These are phyloP conservation scores for Huso huso DNA, from an alignment of 2,797 vertebrate species.

Conservation along the genomic window DNA sequence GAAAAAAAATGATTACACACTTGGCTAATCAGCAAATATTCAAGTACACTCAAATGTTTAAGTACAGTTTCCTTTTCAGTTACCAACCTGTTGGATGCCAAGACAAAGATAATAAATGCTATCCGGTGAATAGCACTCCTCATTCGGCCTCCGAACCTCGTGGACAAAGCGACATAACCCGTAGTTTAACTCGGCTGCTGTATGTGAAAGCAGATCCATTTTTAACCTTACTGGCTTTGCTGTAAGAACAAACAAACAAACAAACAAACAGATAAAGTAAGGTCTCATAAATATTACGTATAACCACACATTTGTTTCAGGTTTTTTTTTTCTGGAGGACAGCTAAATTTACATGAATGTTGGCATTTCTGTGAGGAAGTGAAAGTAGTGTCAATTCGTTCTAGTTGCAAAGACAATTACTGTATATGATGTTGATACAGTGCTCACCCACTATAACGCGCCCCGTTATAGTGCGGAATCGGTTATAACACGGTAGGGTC, in stretches of 20 bases:
- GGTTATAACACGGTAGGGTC: too few species aligned
- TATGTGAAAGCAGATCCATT: constrained; percentile 75
- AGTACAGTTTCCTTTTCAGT: constrained; percentile 4
- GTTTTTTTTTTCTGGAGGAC: too few species aligned
- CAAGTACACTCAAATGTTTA: background rate
- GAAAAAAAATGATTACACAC: background rate
- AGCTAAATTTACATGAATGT: too few species aligned
- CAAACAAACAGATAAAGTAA: too few species aligned
- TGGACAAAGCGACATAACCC: constrained; percentile 78
- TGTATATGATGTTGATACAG: too few species aligned
- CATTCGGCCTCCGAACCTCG: constrained; percentile 82
- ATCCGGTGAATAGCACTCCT: constrained; percentile 86
- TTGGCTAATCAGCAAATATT: constrained; percentile 1
- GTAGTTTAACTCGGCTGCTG: constrained; percentile 69
- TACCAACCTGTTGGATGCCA: constrained; percentile 91
- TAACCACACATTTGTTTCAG: too few species aligned
- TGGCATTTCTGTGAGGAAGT: too few species aligned
- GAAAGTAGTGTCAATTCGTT: too few species aligned
- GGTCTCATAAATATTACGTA: too few species aligned
- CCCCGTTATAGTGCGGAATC: too few species aligned
- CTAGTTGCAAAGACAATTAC: too few species aligned
- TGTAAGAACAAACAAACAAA: constrained; percentile 32
- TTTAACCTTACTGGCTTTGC: constrained; percentile 69
- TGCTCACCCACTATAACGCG: too few species aligned
- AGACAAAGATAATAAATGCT: constrained; percentile 97